Evolutionary conservation across 2,888 invertebrate genomes (phyloP).

Genomic region (Dicranocentrus wangi): DNA sequence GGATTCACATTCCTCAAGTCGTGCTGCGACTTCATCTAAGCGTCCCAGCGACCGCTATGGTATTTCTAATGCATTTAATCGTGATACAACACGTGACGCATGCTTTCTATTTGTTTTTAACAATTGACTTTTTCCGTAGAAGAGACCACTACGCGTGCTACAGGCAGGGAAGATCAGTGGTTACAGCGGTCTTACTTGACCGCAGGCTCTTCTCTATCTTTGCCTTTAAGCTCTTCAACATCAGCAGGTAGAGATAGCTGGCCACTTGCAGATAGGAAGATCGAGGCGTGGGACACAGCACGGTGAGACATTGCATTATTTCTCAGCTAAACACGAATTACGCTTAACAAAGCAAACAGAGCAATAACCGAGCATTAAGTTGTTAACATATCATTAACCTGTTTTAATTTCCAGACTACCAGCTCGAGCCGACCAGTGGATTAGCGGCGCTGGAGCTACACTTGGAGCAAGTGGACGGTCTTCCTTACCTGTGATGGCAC

Average conservation of each 20-base stretch:
- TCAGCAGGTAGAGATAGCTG: slow-evolving; percentile 45
- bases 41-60: slow-evolving; percentile 42
- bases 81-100: not conserved
- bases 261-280: slow-evolving; percentile 45
- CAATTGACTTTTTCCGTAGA: slow-evolving; percentile 30
- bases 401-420: slow-evolving; percentile 20
- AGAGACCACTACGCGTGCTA: slow-evolving; percentile 4
- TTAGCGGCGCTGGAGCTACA: slow-evolving; percentile 59
- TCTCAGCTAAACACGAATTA: not conserved
- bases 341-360: too few relatives aligned
- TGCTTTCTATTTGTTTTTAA: too few relatives aligned
- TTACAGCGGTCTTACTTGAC: slow-evolving; percentile 40
- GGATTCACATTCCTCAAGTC: slow-evolving; percentile 32
- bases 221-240: slow-evolving; percentile 28
- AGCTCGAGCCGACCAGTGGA: slow-evolving; percentile 63
- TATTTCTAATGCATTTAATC: not conserved
- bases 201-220: slow-evolving; percentile 29
- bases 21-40: slow-evolving; percentile 22
- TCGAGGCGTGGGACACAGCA: slow-evolving; percentile 52
- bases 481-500: slow-evolving; percentile 42
- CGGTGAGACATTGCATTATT: slow-evolving; percentile 11
- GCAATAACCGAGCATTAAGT: too few relatives aligned
- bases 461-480: slow-evolving; percentile 35
- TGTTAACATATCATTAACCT: not conserved
- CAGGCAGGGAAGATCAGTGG: slow-evolving; percentile 30